Conservation (phyloP, 2,113 vertebrate species). For the Bubo blakistoni region DNA sequence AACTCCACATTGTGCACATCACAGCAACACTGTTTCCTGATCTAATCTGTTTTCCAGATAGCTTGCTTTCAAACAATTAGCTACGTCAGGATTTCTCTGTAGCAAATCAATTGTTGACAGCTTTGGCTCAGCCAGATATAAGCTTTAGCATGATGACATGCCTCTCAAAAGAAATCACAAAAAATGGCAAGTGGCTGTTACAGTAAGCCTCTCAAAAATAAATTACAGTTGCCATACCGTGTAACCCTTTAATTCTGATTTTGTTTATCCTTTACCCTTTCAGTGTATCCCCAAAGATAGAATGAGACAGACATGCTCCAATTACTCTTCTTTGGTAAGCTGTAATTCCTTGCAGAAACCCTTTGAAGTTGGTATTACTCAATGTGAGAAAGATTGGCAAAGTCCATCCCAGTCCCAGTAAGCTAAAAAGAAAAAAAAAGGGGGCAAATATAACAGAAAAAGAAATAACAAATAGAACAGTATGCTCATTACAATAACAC, state of each 20-base stretch:
- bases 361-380: background rate
- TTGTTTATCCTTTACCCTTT: background rate
- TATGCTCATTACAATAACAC: background rate
- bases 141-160: background rate
- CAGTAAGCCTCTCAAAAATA: background rate
- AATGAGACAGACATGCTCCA: background rate
- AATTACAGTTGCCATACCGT: background rate
- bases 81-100: background rate
- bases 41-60: background rate
- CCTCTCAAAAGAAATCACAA: background rate
- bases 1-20: background rate
- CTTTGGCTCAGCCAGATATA: background rate
- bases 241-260: background rate
- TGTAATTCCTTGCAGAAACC: background rate
- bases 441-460: background rate
- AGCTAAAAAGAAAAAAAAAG: background rate
- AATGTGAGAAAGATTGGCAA: background rate
- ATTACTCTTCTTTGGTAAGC: background rate
- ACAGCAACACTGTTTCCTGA: background rate
- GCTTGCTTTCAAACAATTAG: conserved; percentile 26
- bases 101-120: conserved; percentile 14
- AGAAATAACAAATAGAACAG: background rate
- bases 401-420: background rate
- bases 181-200: background rate
- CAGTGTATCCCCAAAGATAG: background rate